A percentile compares a stretch with the other conserved stretches of the same genome.
phyloP scores from a whole-genome alignment of 2,113 vertebrate species.

The Mixornis gularis region DNA sequence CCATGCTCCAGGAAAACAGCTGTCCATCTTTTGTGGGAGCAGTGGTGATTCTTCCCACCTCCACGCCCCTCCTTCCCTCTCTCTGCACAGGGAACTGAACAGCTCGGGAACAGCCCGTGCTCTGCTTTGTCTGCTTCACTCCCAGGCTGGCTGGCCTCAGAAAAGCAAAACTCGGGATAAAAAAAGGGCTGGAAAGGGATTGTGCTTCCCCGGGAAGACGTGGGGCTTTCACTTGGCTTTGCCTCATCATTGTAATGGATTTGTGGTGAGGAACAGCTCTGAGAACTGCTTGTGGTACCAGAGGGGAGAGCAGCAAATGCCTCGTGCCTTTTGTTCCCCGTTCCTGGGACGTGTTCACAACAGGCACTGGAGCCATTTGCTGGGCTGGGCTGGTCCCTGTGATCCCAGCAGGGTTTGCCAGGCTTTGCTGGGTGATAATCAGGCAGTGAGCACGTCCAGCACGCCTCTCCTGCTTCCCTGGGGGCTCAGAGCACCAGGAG shows the following conservation, averaged over 20 bases:
- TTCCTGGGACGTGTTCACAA: neutral
- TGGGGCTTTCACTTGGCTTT: neutral
- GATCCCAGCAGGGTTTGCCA: neutral
- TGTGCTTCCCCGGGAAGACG: neutral
- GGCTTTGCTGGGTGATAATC: neutral
- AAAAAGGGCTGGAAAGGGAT: neutral
- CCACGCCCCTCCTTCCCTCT: neutral
- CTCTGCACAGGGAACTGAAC: neutral
- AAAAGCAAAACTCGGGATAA: neutral
- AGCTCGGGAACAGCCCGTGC: fast-evolving
- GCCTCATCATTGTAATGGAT: neutral
- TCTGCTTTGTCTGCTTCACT: neutral
- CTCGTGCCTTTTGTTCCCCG: neutral
- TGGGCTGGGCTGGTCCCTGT: neutral
- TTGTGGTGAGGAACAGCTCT: neutral
- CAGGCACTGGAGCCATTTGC: neutral
- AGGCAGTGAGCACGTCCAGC: neutral
- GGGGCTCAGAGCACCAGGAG: neutral
- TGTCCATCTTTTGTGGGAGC: neutral
- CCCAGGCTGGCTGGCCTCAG: neutral
- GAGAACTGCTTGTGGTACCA: neutral
- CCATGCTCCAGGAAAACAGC: neutral
- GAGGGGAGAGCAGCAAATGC: neutral
- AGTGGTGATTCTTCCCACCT: neutral
- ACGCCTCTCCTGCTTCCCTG: neutral